Conservation (phyloP, 2,113 vertebrate genomes). For the Aphelocoma coerulescens region DNA sequence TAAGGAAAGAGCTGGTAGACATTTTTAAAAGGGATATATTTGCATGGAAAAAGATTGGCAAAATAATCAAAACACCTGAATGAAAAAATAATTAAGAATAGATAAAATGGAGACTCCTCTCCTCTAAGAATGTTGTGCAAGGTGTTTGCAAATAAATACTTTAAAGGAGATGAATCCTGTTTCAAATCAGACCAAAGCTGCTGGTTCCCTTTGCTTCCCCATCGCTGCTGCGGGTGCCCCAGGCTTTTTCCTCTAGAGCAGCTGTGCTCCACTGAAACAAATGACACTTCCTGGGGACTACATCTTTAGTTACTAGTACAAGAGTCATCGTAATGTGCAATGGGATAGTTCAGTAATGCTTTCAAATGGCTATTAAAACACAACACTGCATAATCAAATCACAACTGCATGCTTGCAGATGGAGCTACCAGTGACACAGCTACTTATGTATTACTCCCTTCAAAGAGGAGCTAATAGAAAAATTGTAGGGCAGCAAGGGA, state of each 20-base stretch:
- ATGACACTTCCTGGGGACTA: conserved; percentile 49
- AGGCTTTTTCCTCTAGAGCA: conserved; percentile 55
- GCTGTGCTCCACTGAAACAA: conserved; percentile 59
- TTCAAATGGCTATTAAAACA: conserved; percentile 52
- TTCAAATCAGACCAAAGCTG: conserved; percentile 12
- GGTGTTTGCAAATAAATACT: conserved; percentile 1
- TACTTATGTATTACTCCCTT: not conserved
- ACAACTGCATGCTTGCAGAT: not conserved
- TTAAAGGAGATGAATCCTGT: not conserved
- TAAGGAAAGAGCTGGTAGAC: not conserved
- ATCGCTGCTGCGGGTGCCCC: not conserved
- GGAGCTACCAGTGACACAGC: not conserved
- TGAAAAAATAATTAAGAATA: not conserved
- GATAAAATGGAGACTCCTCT: not conserved
- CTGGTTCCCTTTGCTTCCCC: conserved; percentile 27
- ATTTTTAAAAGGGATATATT: not conserved
- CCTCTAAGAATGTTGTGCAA: not conserved
- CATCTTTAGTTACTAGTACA: conserved; percentile 56
- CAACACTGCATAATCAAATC: conserved; percentile 36
- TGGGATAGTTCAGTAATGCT: conserved; percentile 23
- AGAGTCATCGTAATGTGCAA: conserved; percentile 20
- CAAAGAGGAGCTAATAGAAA: not conserved
- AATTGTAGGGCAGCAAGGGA: not conserved
- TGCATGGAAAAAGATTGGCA: not conserved
- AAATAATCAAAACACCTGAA: not conserved